Evolutionary conservation across 2,888 invertebrate species (phyloP).

Genomic region (Philopedon plagiatum): DNA sequence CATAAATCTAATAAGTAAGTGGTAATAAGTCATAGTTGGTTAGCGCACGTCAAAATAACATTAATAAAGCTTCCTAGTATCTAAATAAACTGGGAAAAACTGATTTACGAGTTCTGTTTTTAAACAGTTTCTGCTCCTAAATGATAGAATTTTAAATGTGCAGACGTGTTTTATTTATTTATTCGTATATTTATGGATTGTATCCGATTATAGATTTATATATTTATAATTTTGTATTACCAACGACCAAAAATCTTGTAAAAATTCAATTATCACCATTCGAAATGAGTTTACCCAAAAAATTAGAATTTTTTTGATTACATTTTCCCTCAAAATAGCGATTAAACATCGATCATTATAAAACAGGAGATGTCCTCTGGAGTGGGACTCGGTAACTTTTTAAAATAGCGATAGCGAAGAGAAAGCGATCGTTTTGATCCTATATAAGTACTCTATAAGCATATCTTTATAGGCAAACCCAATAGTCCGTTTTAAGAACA

Average conservation of each 20-base stretch:
- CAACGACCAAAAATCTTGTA: background rate
- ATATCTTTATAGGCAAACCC: too few species aligned
- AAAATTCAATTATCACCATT: too few species aligned
- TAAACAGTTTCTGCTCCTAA: constrained; percentile 21
- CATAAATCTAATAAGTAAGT: constrained; percentile 41
- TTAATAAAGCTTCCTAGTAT: constrained; percentile 44
- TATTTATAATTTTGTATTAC: constrained; percentile 3
- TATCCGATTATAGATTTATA: constrained; percentile 29
- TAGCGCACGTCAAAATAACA: constrained; percentile 41
- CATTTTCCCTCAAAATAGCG: too few species aligned
- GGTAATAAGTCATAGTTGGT: constrained; percentile 40
- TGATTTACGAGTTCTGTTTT: constrained; percentile 35
- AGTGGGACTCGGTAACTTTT: too few species aligned
- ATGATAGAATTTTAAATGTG: constrained; percentile 21
- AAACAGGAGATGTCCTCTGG: too few species aligned
- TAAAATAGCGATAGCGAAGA: too few species aligned
- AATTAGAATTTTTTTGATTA: too few species aligned
- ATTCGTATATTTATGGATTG: constrained; percentile 9
- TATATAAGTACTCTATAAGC: too few species aligned
- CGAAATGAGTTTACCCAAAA: too few species aligned
- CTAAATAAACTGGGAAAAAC: constrained; percentile 39
- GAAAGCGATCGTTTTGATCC: too few species aligned
- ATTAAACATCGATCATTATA: too few species aligned
- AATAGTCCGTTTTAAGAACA: too few species aligned
- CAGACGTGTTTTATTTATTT: constrained; percentile 23